Conservation (phyloP, 2,797 vertebrate species). For the Paratrypauchen microcephalus region DNA sequence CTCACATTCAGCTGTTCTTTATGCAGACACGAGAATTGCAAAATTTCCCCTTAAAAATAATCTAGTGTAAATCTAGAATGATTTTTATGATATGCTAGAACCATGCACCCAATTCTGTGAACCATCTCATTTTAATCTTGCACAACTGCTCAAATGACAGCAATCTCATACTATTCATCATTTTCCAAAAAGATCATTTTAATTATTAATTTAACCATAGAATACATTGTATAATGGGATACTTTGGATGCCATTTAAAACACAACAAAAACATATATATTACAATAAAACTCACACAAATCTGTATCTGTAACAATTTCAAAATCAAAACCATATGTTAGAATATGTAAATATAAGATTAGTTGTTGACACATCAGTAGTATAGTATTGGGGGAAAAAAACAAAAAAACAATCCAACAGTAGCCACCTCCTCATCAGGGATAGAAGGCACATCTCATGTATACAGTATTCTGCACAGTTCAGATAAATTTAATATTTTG, state of each 20-base stretch:
- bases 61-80: not conserved
- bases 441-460: conserved; percentile 56
- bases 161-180: not conserved
- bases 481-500: conserved; percentile 16
- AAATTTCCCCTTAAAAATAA: not conserved
- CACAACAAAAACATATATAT: conserved; percentile 31
- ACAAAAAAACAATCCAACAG: conserved; percentile 17
- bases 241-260: not conserved
- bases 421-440: conserved; percentile 1
- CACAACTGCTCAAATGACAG: too few relatives aligned
- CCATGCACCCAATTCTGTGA: not conserved
- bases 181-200: not conserved
- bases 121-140: not conserved
- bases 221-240: not conserved
- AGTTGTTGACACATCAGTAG: conserved; percentile 3
- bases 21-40: too few relatives aligned
- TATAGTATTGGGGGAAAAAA: conserved; percentile 22
- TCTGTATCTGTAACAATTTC: not conserved
- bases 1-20: too few relatives aligned
- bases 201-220: not conserved
- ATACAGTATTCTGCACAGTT: conserved; percentile 10
- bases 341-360: not conserved
- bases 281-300: not conserved
- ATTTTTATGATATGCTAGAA: not conserved
- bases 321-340: not conserved